phyloP scores from a whole-genome alignment of 2,888 invertebrate genomes.

The Clusia tigrina region DNA sequence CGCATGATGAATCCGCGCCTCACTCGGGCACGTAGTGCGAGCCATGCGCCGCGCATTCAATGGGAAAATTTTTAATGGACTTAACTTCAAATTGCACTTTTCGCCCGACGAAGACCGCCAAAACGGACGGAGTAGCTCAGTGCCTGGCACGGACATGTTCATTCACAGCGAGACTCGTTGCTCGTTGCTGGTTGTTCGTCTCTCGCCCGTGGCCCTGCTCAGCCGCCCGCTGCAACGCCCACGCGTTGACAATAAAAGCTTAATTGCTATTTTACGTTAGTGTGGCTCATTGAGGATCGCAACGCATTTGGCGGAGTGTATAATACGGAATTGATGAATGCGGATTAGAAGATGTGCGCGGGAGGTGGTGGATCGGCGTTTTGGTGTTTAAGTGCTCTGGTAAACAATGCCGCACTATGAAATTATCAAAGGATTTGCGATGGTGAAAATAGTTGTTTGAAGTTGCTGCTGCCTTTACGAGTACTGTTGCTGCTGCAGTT shows the following conservation, averaged over 20 bases:
- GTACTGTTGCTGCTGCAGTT: too few species aligned
- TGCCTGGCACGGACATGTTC: neutral
- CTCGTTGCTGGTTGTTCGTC: too few species aligned
- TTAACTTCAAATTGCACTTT: slow-evolving; percentile 13
- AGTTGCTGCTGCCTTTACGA: neutral
- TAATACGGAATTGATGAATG: slow-evolving; percentile 1
- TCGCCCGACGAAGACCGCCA: neutral
- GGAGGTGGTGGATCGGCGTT: neutral
- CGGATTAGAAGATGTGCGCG: neutral
- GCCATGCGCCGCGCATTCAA: slow-evolving; percentile 10
- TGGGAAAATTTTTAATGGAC: slow-evolving; percentile 25
- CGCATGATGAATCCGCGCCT: neutral
- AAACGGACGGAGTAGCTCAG: neutral
- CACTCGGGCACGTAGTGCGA: neutral
- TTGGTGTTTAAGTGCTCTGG: neutral
- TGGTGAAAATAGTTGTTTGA: neutral
- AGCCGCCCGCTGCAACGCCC: neutral
- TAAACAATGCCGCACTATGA: neutral
- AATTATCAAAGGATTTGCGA: neutral
- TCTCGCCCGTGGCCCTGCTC: too few species aligned
- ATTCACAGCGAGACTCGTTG: too few species aligned
- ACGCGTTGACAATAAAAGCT: slow-evolving; percentile 27
- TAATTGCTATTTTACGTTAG: slow-evolving; percentile 34
- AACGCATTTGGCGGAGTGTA: neutral
- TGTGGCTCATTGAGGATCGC: slow-evolving; percentile 24